Percentiles rank a stretch among this genome's conserved stretches.
These are phyloP conservation scores for Ligdia adustata DNA, from an alignment of 2,888 invertebrate species.

Conservation along the genomic window DNA sequence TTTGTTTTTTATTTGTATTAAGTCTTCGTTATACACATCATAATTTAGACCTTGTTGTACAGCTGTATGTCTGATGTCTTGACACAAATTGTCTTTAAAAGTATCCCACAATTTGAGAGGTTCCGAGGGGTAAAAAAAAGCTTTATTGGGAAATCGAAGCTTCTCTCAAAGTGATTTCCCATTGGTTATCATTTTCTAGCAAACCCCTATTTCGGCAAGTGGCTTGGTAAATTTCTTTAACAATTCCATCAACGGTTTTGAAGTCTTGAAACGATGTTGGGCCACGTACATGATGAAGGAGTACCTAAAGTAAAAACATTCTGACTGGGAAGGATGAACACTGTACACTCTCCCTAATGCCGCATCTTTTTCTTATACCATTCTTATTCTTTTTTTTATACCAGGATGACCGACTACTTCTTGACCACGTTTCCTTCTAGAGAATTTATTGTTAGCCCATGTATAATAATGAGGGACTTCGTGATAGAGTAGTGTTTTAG, in stretches of 20 bases:
- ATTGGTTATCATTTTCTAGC: not conserved
- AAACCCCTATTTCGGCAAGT: not conserved
- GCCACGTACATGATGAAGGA: not conserved
- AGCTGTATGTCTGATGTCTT: not conserved
- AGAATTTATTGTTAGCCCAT: not conserved
- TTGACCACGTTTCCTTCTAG: not conserved
- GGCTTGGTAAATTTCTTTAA: not conserved
- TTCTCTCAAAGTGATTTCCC: not conserved
- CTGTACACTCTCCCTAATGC: not conserved
- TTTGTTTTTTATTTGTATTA: not conserved
- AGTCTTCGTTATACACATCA: not conserved
- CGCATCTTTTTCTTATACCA: not conserved
- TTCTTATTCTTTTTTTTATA: not conserved
- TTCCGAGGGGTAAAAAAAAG: not conserved
- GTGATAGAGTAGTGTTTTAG: no score
- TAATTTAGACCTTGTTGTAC: not conserved
- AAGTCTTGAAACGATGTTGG: not conserved
- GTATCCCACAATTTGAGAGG: not conserved
- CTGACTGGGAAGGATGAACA: not conserved
- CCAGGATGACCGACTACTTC: not conserved
- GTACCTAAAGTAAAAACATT: not conserved
- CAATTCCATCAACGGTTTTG: not conserved
- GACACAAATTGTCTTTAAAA: not conserved
- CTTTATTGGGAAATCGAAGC: not conserved
- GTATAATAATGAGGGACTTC: no score